These are phyloP conservation scores for Zosterops lateralis DNA, from an alignment of 2,113 vertebrate genomes.

Conservation along the genomic window DNA sequence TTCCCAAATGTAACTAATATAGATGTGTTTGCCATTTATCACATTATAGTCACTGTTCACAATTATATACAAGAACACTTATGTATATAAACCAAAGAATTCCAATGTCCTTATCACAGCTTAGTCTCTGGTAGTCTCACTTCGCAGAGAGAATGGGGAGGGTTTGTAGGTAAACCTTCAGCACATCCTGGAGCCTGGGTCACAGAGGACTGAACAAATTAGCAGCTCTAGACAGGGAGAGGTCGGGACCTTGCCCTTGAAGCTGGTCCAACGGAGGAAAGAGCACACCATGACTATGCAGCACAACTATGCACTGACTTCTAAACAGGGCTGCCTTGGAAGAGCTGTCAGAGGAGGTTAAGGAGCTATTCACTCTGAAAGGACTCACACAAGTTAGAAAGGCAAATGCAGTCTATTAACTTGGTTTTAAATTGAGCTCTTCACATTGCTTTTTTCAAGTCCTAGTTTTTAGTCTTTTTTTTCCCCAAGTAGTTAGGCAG, in stretches of 20 bases:
- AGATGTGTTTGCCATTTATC: not conserved
- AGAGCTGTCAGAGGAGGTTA: rapidly evolving
- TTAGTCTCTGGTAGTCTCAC: not conserved
- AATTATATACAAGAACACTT: not conserved
- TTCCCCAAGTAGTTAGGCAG: not conserved
- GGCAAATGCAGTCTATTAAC: not conserved
- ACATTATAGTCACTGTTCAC: not conserved
- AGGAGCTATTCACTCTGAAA: not conserved
- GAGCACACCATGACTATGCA: not conserved
- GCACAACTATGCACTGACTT: not conserved
- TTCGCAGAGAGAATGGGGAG: not conserved
- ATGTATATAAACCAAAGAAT: rapidly evolving
- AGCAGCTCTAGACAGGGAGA: not conserved
- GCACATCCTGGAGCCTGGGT: rapidly evolving
- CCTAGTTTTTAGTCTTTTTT: not conserved
- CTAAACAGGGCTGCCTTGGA: not conserved
- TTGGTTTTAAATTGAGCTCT: not conserved
- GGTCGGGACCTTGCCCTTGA: not conserved
- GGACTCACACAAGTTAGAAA: not conserved
- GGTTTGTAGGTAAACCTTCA: not conserved
- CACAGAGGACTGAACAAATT: not conserved
- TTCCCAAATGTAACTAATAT: not conserved
- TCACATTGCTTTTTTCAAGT: not conserved
- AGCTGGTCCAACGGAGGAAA: not conserved
- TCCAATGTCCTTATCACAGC: not conserved